Evolutionary conservation across 2,113 vertebrate genomes (phyloP).

Genomic region (Pyxicephalus adspersus): DNA sequence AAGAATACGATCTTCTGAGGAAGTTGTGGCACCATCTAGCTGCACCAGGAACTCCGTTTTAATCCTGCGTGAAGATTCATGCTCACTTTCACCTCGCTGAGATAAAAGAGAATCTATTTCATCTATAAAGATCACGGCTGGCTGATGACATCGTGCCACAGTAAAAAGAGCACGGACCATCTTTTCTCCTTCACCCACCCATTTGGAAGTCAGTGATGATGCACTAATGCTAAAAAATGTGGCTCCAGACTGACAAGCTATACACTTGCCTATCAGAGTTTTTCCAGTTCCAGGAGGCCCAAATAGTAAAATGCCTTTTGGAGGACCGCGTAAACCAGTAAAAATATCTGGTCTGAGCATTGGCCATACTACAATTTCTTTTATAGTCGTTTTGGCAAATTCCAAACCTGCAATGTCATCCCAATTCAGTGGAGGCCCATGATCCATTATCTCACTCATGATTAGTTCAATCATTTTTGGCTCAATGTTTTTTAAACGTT

Average conservation of each 20-base stretch:
- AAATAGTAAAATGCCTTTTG: constrained; percentile 93
- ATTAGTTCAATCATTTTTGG: constrained; percentile 95
- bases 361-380: constrained; percentile 97
- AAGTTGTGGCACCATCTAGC: constrained; percentile 90
- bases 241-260: constrained; percentile 93
- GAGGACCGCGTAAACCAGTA: constrained; percentile 91
- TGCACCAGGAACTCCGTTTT: constrained; percentile 97
- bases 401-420: constrained; percentile 95
- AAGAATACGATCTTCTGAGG: constrained; percentile 90
- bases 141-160: constrained; percentile 91
- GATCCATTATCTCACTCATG: constrained; percentile 96
- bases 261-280: constrained; percentile 96
- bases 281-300: constrained; percentile 96
- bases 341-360: constrained; percentile 97
- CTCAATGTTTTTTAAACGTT: constrained; percentile 88
- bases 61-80: constrained; percentile 91
- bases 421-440: constrained; percentile 88
- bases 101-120: constrained; percentile 95
- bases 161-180: constrained; percentile 94
- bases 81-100: constrained; percentile 91
- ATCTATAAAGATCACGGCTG: constrained; percentile 95
- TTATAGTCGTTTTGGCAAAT: constrained; percentile 94
- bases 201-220: constrained; percentile 95
- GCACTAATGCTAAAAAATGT: constrained; percentile 98
- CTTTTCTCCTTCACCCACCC: constrained; percentile 97